Evolutionary conservation across 2,797 vertebrate species (phyloP).

Genomic region (Centropyge bicolor): DNA sequence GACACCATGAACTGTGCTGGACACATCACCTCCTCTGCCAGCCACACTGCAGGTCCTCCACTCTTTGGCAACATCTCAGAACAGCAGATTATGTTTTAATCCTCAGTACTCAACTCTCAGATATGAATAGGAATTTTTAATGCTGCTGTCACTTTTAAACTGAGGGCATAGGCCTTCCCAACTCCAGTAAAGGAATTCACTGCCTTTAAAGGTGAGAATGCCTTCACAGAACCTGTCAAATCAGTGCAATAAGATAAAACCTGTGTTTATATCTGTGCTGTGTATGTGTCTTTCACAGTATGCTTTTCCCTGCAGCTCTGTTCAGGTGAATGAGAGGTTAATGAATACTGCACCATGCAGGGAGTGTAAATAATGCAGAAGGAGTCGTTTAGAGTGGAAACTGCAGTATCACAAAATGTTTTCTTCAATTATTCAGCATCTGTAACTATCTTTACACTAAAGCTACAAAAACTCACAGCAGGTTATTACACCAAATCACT

Average conservation of each 20-base stretch:
- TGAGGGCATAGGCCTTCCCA: neutral
- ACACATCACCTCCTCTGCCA: neutral
- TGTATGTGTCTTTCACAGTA: neutral
- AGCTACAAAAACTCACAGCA: neutral
- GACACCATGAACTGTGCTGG: neutral
- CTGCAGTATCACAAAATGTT: conserved; percentile 42
- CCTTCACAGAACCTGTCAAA: neutral
- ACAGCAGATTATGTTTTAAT: neutral
- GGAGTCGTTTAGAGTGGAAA: conserved; percentile 47
- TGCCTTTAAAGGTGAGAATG: too few species aligned
- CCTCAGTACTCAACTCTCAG: neutral
- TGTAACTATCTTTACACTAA: conserved; percentile 28
- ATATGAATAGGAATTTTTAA: neutral
- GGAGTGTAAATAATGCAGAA: conserved; percentile 49
- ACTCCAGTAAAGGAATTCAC: neutral
- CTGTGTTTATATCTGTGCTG: neutral
- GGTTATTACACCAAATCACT: neutral
- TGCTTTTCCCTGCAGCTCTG: neutral
- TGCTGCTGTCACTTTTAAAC: neutral
- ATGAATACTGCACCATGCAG: conserved; percentile 43
- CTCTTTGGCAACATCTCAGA: neutral
- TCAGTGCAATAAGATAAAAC: neutral
- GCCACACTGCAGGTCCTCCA: neutral
- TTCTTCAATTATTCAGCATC: conserved; percentile 38
- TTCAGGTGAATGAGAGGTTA: conserved; percentile 29